These are phyloP conservation scores for Diadophis punctatus DNA, from an alignment of 2,113 vertebrate genomes.

Conservation along the genomic window DNA sequence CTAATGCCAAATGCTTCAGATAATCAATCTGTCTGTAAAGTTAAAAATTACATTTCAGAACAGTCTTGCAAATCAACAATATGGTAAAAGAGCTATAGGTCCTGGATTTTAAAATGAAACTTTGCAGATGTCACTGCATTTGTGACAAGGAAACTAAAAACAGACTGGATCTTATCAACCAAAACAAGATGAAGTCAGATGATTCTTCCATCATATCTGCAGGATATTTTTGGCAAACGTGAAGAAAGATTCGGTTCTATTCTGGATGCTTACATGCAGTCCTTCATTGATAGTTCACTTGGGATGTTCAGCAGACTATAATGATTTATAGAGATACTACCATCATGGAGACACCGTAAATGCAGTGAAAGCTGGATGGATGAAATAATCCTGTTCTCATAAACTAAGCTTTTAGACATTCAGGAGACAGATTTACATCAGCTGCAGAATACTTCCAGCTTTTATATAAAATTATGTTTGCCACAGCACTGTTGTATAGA, in stretches of 20 bases:
- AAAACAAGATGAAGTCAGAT: conserved; percentile 60
- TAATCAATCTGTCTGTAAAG: background rate
- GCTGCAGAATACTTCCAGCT: background rate
- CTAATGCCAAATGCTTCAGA: background rate
- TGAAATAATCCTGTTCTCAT: conserved; percentile 20
- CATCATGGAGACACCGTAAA: background rate
- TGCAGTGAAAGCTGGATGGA: background rate
- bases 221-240: conserved; percentile 51
- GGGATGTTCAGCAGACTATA: background rate
- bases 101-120: background rate
- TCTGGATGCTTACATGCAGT: conserved; percentile 37
- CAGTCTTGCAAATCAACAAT: background rate
- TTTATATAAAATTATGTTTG: background rate
- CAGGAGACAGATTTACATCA: conserved; percentile 22
- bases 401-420: background rate
- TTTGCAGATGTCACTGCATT: fast-evolving
- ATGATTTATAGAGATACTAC: conserved; percentile 20
- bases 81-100: background rate
- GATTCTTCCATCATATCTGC: conserved; percentile 44
- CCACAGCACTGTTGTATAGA: background rate
- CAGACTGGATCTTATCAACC: conserved; percentile 39
- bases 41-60: background rate
- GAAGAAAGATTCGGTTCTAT: conserved; percentile 50
- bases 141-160: conserved; percentile 5
- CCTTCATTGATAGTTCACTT: conserved; percentile 30